Evolutionary conservation across 2,113 vertebrate species (phyloP).

Genomic region (Muntiacus reevesi): DNA sequence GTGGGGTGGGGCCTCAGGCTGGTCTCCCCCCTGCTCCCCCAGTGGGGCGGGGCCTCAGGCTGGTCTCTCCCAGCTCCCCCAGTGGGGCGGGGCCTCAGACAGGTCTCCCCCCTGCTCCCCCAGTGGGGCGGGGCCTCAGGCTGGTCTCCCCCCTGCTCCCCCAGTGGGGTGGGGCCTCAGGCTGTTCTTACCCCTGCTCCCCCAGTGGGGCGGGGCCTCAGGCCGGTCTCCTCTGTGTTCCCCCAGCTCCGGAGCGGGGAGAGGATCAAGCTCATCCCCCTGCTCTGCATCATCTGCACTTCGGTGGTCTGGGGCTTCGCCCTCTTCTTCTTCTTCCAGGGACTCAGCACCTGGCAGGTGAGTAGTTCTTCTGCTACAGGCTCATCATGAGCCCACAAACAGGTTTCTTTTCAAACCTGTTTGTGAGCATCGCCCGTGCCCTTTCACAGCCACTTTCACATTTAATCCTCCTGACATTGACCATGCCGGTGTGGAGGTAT

Average conservation of each 20-base stretch:
- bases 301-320: slow-evolving; percentile 97
- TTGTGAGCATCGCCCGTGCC: neutral
- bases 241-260: slow-evolving; percentile 88
- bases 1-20: slow-evolving; percentile 83
- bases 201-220: slow-evolving; percentile 83
- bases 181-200: accelerated
- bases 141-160: no score
- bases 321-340: slow-evolving; percentile 99
- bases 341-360: slow-evolving; percentile 99
- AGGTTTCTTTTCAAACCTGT: neutral
- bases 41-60: slow-evolving; percentile 84
- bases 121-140: slow-evolving; percentile 82
- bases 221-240: neutral
- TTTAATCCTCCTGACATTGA: neutral
- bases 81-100: slow-evolving; percentile 83
- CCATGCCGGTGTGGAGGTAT: accelerated
- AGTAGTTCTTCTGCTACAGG: neutral
- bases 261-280: slow-evolving; percentile 88
- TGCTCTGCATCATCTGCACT: slow-evolving; percentile 93
- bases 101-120: accelerated
- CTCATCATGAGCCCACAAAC: accelerated
- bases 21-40: accelerated
- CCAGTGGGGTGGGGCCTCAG: accelerated
- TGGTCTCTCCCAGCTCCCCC: accelerated
- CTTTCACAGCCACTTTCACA: neutral